phyloP scores from a whole-genome alignment of 1,140 invertebrate species.

The Nephila pilipes region DNA sequence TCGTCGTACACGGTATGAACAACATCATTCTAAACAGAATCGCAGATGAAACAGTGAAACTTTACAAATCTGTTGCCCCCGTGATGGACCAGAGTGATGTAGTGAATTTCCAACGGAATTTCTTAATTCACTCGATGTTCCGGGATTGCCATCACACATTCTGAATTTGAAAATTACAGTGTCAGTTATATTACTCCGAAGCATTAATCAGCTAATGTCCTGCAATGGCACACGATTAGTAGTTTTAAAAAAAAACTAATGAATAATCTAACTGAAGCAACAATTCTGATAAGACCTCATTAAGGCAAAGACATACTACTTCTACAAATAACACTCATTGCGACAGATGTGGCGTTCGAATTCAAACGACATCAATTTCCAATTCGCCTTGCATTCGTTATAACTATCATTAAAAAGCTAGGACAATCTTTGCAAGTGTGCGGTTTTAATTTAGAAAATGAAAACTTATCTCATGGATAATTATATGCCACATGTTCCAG shows the following conservation, averaged over 20 bases:
- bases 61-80: too few relatives aligned
- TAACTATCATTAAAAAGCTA: conserved; percentile 84
- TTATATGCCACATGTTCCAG: too few relatives aligned
- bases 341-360: conserved; percentile 76
- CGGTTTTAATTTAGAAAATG: conserved; percentile 7
- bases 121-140: too few relatives aligned
- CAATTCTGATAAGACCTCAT: background rate
- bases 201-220: conserved; percentile 74
- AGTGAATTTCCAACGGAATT: too few relatives aligned
- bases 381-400: conserved; percentile 82
- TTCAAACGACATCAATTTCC: conserved; percentile 83
- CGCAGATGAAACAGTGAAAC: too few relatives aligned
- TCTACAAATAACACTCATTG: conserved; percentile 50
- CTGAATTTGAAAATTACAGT: too few relatives aligned
- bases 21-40: too few relatives aligned
- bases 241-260: conserved; percentile 73
- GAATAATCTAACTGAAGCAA: conserved; percentile 56
- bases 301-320: conserved; percentile 48
- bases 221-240: conserved; percentile 81
- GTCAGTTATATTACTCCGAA: too few relatives aligned
- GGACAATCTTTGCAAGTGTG: conserved; percentile 81
- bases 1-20: too few relatives aligned
- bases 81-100: too few relatives aligned
- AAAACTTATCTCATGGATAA: too few relatives aligned
- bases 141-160: too few relatives aligned